A percentile compares a stretch with the other conserved stretches of the same genome.
These are phyloP conservation scores for Eupeodes luniger DNA, from an alignment of 2,888 invertebrate genomes.

Conservation along the genomic window DNA sequence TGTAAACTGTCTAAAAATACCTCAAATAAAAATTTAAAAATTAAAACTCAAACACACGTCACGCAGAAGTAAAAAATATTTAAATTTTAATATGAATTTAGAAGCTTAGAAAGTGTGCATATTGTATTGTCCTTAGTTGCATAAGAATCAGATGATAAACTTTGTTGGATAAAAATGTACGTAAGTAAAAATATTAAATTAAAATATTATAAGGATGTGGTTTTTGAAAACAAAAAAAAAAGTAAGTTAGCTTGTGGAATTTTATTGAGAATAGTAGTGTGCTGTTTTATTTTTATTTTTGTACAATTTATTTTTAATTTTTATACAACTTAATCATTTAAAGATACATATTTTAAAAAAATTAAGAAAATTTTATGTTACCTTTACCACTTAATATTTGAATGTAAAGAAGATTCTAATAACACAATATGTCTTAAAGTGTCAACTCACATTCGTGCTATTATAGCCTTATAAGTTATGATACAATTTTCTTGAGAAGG, in stretches of 20 bases:
- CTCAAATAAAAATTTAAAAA: slow-evolving; percentile 46
- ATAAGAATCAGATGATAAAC: slow-evolving; percentile 67
- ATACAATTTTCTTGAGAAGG: too few relatives aligned
- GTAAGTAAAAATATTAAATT: slow-evolving; percentile 60
- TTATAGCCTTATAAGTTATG: too few relatives aligned
- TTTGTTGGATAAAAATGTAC: slow-evolving; percentile 42
- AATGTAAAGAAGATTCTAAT: too few relatives aligned
- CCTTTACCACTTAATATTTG: too few relatives aligned
- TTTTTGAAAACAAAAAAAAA: slow-evolving; percentile 23
- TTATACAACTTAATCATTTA: too few relatives aligned
- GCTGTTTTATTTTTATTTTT: not conserved
- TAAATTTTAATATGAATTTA: slow-evolving; percentile 47
- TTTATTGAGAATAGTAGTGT: slow-evolving; percentile 53
- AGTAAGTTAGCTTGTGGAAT: slow-evolving; percentile 57
- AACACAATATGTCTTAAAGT: too few relatives aligned
- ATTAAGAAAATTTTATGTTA: too few relatives aligned
- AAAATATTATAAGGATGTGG: not conserved
- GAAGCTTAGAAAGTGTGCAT: slow-evolving; percentile 73
- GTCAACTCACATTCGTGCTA: too few relatives aligned
- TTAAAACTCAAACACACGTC: not conserved
- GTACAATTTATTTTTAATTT: not conserved
- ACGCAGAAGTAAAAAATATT: slow-evolving; percentile 27
- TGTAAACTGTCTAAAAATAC: slow-evolving; percentile 69
- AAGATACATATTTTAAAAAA: too few relatives aligned
- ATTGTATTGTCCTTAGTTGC: slow-evolving; percentile 73